A percentile compares a stretch with the other conserved stretches of the same genome.
Conservation (phyloP, 2,113 vertebrate genomes). For the Gracilinanus agilis region DNA sequence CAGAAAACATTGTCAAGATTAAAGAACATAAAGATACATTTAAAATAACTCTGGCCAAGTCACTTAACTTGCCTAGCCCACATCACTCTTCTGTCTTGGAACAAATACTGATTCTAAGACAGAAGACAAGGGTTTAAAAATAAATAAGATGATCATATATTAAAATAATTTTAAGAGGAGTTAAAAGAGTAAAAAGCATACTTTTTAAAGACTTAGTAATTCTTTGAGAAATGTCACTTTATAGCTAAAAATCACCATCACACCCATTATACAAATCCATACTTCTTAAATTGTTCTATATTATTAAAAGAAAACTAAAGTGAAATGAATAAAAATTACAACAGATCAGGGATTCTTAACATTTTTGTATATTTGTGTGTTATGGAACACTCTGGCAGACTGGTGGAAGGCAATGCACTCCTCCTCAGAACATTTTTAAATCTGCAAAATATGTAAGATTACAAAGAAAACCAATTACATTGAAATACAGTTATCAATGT, state of each 20-base stretch:
- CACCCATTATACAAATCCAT: background rate
- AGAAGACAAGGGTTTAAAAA: too few relatives aligned
- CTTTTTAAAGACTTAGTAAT: slow-evolving; percentile 1
- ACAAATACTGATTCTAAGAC: too few relatives aligned
- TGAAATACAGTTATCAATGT: background rate
- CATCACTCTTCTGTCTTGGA: too few relatives aligned
- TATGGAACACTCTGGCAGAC: background rate
- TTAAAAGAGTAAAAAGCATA: background rate
- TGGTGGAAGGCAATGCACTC: background rate
- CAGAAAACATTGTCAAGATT: background rate
- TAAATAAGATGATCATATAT: background rate
- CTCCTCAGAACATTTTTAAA: background rate
- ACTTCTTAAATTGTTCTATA: background rate
- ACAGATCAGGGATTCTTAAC: background rate
- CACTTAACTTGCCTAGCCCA: too few relatives aligned
- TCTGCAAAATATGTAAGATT: background rate
- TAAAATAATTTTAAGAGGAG: background rate
- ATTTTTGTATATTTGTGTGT: background rate
- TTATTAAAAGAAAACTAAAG: background rate
- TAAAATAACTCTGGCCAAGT: background rate
- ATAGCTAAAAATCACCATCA: background rate
- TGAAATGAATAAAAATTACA: background rate
- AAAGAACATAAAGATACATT: slow-evolving; percentile 12
- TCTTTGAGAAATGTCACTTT: background rate
- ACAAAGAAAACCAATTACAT: background rate